Evolutionary conservation across 2,113 vertebrate genomes (phyloP).

Genomic region (Pterocles orientalis): DNA sequence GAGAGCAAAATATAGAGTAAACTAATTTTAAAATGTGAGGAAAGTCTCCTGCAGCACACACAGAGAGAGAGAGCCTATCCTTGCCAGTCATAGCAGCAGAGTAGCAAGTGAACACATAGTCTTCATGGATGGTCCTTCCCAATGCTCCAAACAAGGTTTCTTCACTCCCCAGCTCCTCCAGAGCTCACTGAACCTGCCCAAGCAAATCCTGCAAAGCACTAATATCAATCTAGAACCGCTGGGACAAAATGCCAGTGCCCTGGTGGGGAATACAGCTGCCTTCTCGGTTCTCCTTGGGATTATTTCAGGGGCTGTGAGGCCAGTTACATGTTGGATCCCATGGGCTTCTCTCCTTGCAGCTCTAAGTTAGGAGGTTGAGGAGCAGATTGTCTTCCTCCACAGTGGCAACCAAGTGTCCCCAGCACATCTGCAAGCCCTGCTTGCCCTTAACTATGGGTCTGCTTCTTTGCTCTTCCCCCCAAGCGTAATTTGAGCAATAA

Average conservation of each 20-base stretch:
- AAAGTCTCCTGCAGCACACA: neutral
- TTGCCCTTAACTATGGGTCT: neutral
- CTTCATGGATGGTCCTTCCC: neutral
- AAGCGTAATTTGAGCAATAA: neutral
- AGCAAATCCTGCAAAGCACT: neutral
- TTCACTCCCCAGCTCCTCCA: neutral
- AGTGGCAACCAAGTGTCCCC: neutral
- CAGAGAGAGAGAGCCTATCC: neutral
- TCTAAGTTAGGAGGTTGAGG: neutral
- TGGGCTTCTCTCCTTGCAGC: neutral
- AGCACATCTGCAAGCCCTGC: neutral
- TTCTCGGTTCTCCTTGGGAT: neutral
- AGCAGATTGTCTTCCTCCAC: neutral
- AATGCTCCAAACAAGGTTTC: neutral
- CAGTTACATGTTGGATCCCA: neutral
- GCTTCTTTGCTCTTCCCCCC: neutral
- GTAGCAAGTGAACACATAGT: neutral
- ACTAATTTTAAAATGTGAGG: neutral
- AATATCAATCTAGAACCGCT: neutral
- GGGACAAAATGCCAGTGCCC: fast-evolving
- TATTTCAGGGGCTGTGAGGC: neutral
- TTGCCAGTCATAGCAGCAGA: neutral
- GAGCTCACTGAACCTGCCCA: neutral
- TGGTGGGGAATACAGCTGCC: neutral
- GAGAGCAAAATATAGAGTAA: neutral